phyloP scores from a whole-genome alignment of 1,140 invertebrate species.

The Bombus breviceps region DNA sequence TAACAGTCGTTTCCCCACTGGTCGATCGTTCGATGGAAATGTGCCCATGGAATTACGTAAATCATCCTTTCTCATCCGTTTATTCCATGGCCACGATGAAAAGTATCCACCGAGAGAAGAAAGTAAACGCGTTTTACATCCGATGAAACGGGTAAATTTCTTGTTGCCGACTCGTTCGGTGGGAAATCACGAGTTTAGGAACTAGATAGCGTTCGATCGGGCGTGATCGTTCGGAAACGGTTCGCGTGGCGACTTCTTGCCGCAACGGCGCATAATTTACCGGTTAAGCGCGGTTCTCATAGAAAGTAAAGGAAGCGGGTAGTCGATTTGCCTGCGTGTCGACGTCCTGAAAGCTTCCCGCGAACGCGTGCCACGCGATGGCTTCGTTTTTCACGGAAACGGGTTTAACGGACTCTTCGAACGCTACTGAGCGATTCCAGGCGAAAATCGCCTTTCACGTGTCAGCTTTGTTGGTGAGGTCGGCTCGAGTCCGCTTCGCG shows the following conservation, averaged over 20 bases:
- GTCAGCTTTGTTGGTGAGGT: not conserved
- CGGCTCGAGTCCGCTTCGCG: not conserved
- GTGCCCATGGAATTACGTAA: slow-evolving; percentile 20
- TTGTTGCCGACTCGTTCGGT: not conserved
- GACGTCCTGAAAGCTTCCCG: slow-evolving; percentile 41
- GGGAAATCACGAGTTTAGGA: not conserved
- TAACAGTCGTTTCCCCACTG: not conserved
- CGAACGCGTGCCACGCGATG: slow-evolving; percentile 39
- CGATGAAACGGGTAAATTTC: not conserved
- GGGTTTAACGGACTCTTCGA: slow-evolving; percentile 40
- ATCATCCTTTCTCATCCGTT: slow-evolving; percentile 12
- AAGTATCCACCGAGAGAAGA: not conserved
- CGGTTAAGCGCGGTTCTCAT: slow-evolving; percentile 35
- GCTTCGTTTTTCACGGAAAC: slow-evolving; percentile 39
- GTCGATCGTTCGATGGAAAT: slow-evolving; percentile 18
- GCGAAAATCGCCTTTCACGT: slow-evolving; percentile 20
- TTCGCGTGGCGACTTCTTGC: not conserved
- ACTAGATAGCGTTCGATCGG: not conserved
- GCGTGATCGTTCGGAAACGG: slow-evolving; percentile 8
- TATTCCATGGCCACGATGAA: not conserved
- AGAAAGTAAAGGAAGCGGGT: slow-evolving; percentile 47
- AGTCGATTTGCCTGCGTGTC: slow-evolving; percentile 42
- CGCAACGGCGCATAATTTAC: slow-evolving; percentile 25
- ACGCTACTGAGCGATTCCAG: not conserved
- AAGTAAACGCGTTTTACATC: not conserved